These are phyloP conservation scores for Epinotia ramella DNA, from an alignment of 2,888 invertebrate species.

Conservation along the genomic window DNA sequence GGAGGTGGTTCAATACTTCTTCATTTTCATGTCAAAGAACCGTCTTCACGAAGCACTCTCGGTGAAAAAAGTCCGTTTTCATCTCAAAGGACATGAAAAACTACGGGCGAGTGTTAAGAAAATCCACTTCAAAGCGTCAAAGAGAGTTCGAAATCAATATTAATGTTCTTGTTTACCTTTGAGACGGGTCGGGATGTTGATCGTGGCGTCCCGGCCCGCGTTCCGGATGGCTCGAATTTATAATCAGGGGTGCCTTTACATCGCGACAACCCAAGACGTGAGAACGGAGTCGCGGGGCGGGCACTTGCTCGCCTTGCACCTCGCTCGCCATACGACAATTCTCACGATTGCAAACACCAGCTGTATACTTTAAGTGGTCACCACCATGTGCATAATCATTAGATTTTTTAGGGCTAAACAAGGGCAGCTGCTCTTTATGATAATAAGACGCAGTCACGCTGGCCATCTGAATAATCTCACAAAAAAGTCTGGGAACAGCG, in stretches of 20 bases:
- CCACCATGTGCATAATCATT: slow-evolving; percentile 73
- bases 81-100: slow-evolving; percentile 73
- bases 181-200: slow-evolving; percentile 69
- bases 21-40: slow-evolving; percentile 61
- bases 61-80: slow-evolving; percentile 59
- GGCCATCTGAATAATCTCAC: slow-evolving; percentile 68
- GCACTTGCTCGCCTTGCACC: slow-evolving; percentile 81
- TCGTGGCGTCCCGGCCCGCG: slow-evolving; percentile 60
- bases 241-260: slow-evolving; percentile 78
- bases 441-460: slow-evolving; percentile 62
- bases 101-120: slow-evolving; percentile 67
- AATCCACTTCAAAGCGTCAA: slow-evolving; percentile 75
- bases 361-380: slow-evolving; percentile 68
- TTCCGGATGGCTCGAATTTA: slow-evolving; percentile 75
- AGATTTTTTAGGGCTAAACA: slow-evolving; percentile 77
- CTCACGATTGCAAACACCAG: slow-evolving; percentile 77
- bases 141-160: slow-evolving; percentile 80
- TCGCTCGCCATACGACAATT: slow-evolving; percentile 66
- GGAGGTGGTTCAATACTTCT: slow-evolving; percentile 44
- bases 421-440: slow-evolving; percentile 77
- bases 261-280: slow-evolving; percentile 64
- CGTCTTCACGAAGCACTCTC: slow-evolving; percentile 48
- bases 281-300: slow-evolving; percentile 78
- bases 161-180: slow-evolving; percentile 82
- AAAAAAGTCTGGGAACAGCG: slow-evolving; percentile 65